phyloP scores from a whole-genome alignment of 1,140 invertebrate species.

The Heterodera carotae region DNA sequence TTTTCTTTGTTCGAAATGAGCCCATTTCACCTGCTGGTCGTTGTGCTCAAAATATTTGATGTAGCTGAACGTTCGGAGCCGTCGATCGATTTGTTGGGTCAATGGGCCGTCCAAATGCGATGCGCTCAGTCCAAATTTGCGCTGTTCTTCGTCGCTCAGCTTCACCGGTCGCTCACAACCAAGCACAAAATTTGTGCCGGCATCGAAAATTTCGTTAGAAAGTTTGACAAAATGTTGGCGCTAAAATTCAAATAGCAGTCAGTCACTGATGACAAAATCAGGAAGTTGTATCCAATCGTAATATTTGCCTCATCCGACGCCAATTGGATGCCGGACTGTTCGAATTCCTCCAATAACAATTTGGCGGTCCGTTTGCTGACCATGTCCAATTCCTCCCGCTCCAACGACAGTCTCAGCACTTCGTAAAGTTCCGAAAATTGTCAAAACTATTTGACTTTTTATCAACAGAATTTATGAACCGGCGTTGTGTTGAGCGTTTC shows the following conservation, averaged over 20 bases:
- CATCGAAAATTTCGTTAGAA: conserved; percentile 51
- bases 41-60: conserved; percentile 37
- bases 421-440: conserved; percentile 38
- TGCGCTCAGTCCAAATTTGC: neutral
- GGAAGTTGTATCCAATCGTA: conserved; percentile 10
- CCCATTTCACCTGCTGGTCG: conserved; percentile 37
- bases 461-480: neutral
- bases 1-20: no score
- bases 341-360: conserved; percentile 47
- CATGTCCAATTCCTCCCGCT: conserved; percentile 35
- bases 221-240: conserved; percentile 42
- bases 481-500: conserved; percentile 54
- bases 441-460: conserved; percentile 3
- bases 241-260: conserved; percentile 38
- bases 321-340: conserved; percentile 57
- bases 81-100: conserved; percentile 4
- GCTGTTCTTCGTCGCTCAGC: conserved; percentile 18
- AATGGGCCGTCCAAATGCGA: conserved; percentile 24
- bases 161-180: conserved; percentile 26
- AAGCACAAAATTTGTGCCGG: conserved; percentile 36
- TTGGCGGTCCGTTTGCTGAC: conserved; percentile 36
- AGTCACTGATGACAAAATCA: neutral
- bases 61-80: conserved; percentile 26
- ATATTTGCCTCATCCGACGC: conserved; percentile 34
- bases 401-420: conserved; percentile 42